Percentiles rank a stretch among this genome's conserved stretches.
phyloP scores from a whole-genome alignment of 1,140 invertebrate species.

The Pogonus chalceus region DNA sequence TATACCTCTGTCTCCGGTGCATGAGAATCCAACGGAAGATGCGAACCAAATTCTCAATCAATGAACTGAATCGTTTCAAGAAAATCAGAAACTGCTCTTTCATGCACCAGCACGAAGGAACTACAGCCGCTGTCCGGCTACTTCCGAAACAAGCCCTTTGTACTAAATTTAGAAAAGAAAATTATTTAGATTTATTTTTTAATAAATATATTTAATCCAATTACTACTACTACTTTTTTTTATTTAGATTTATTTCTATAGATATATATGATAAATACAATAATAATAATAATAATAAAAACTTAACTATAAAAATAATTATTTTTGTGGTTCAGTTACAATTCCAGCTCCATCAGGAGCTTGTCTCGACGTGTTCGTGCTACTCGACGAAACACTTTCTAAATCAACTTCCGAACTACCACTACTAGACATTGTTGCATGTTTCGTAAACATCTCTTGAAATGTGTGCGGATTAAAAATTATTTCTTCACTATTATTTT shows the following conservation, averaged over 20 bases:
- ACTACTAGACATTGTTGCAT: background rate
- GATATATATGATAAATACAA: background rate
- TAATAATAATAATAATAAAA: background rate
- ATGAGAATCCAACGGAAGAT: conserved; percentile 20
- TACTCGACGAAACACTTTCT: background rate
- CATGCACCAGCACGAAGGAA: conserved; percentile 26
- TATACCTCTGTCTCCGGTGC: conserved; percentile 24
- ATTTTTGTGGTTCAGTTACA: background rate
- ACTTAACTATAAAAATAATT: background rate
- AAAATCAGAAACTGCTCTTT: conserved; percentile 29
- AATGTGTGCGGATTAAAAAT: conserved; percentile 18
- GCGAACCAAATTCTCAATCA: background rate
- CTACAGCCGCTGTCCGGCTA: conserved; percentile 20
- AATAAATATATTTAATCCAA: background rate
- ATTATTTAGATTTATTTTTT: conserved; percentile 27
- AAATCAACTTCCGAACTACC: background rate
- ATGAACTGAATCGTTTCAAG: conserved; percentile 17
- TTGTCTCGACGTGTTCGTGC: conserved; percentile 8
- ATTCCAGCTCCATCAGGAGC: conserved; percentile 25
- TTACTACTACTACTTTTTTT: background rate
- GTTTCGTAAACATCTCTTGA: conserved; percentile 16
- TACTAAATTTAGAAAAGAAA: conserved; percentile 24
- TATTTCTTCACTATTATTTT: conserved; percentile 11
- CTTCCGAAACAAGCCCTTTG: conserved; percentile 18
- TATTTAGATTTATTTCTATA: background rate